Base-by-base conservation (phyloP, 2,888 invertebrate species). In the Adelognathus sp. region DNA sequence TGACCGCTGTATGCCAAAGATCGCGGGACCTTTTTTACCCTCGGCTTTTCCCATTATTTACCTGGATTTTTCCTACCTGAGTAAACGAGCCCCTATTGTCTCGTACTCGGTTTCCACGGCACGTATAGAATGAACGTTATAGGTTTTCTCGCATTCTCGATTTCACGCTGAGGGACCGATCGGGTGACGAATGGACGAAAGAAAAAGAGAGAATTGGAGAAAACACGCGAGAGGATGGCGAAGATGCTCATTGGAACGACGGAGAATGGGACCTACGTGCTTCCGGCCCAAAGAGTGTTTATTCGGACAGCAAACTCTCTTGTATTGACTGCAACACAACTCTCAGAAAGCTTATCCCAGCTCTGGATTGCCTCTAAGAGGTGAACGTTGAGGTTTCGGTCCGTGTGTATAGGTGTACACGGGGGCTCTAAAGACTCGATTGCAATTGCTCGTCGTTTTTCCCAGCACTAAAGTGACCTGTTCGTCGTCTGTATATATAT, bases 11-110 rank as follows among this genome's bases (percentile, higher is more conserved):
- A 39, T 66, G 29, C 11, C 36, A 29, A 41, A 7, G 46, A 29
- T 31, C 31, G n/a, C 24, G 52, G 52, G 24, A 14, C 33, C 31
- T 50, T 18, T 60, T 33, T 60, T 41, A 61, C 29, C 33, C 58
- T 67, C 33, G 21, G 39, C 39, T 24, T 44, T 9, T n/a, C n/a
- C 41, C 52, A 16, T 31, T 39, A 39, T 64, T 76, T 36, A 46
- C 24, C 76, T 39, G 50, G n/a, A 58, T 29, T 76, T 36, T 46
- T 44, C 14, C 41, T 70, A 69, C 75, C 61, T 69, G 36, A 18
- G 11, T 44, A 72, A 75, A 75, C 67, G 67, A 61, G 54, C 44
- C 16, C 36, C 63, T 31, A 76, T 58, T 76, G 63, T 46, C 64
- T 76, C 46, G n/a, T n/a, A n/a, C n/a, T n/a, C n/a, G n/a, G n/a